Evolutionary conservation across 2,113 vertebrate genomes (phyloP).

Genomic region (Oxyruncus cristatus): DNA sequence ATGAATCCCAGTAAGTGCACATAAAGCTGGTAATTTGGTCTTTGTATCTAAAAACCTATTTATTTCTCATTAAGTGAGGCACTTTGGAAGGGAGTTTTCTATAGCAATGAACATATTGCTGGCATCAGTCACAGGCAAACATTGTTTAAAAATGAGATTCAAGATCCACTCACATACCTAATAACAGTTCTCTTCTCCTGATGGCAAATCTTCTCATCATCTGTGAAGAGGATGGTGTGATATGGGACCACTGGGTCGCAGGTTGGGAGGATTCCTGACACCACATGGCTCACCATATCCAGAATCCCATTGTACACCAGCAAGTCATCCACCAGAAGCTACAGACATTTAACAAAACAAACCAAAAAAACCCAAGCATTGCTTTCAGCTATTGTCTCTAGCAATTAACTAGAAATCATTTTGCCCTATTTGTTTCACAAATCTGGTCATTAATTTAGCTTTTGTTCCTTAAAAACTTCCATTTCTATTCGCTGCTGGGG

Average conservation of each 20-base stretch:
- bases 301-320: conserved; percentile 94
- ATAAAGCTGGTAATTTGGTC: neutral
- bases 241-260: conserved; percentile 85
- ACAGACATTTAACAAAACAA: neutral
- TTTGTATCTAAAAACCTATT: neutral
- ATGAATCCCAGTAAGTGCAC: neutral
- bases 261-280: conserved; percentile 88
- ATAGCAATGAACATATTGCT: neutral
- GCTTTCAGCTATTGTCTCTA: neutral
- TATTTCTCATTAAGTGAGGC: neutral
- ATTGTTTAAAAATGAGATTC: neutral
- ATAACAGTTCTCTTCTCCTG: conserved; percentile 82
- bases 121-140: neutral
- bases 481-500: neutral
- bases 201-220: conserved; percentile 76
- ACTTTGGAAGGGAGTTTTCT: neutral
- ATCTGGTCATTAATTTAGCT: neutral
- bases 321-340: conserved; percentile 96
- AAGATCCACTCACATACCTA: conserved; percentile 72
- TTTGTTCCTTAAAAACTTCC: neutral
- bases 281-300: conserved; percentile 80
- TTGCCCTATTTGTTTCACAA: neutral
- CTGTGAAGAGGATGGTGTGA: conserved; percentile 93
- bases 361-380: neutral
- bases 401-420: neutral